These are phyloP conservation scores for Palythoa grandiflora DNA, from an alignment of 92 coral and sea anemone species.

Conservation along the genomic window DNA sequence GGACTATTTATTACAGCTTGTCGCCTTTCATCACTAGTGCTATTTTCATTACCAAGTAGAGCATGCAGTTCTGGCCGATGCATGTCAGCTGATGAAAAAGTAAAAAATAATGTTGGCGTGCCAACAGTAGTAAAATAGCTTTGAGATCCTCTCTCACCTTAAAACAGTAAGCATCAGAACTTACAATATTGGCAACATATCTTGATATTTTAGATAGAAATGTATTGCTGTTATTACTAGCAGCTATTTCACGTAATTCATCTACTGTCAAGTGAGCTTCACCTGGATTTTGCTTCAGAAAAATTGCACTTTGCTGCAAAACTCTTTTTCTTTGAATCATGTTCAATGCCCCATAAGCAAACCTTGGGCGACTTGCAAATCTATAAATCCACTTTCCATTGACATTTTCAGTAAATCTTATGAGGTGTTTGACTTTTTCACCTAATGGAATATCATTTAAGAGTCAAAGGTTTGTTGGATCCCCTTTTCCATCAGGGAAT, in stretches of 20 bases:
- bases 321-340: conserved; percentile 67
- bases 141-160: conserved; percentile 63
- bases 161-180: conserved; percentile 62
- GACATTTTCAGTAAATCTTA: conserved; percentile 50
- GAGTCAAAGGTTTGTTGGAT: conserved; percentile 67
- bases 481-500: conserved; percentile 75
- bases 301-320: conserved; percentile 59
- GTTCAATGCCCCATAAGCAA: conserved; percentile 60
- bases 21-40: conserved; percentile 47
- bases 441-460: conserved; percentile 57
- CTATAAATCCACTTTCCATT: conserved; percentile 66
- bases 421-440: conserved; percentile 54
- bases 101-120: conserved; percentile 60
- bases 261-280: conserved; percentile 68
- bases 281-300: conserved; percentile 64
- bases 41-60: conserved; percentile 38
- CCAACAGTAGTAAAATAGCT: conserved; percentile 63
- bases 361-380: conserved; percentile 69
- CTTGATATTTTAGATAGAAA: conserved; percentile 62
- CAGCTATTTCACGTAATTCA: conserved; percentile 60
- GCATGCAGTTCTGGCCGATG: conserved; percentile 40
- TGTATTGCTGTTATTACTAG: conserved; percentile 46
- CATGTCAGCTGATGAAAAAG: conserved; percentile 64
- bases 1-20: conserved; percentile 66
- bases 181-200: conserved; percentile 63